These are phyloP conservation scores for Leptoteleia sp. DNA, from an alignment of 1,140 invertebrate species.

Conservation along the genomic window DNA sequence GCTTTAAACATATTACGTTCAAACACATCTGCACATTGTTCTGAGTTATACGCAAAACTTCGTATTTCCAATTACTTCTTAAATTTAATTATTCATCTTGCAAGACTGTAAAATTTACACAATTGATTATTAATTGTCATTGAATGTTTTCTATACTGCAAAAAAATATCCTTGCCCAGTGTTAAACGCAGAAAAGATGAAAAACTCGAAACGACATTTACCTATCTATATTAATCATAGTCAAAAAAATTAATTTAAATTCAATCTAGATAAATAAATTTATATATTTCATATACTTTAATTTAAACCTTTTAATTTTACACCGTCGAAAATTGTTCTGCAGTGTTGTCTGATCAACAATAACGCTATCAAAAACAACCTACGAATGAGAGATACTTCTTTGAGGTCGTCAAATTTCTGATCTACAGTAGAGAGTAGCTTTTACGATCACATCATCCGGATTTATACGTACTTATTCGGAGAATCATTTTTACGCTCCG, in stretches of 20 bases:
- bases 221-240: no score
- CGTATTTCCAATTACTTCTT: conserved; percentile 3
- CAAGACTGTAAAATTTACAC: neutral
- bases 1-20: conserved; percentile 19
- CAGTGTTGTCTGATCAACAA: conserved; percentile 47
- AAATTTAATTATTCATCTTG: conserved; percentile 10
- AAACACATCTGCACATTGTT: conserved; percentile 8
- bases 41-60: neutral
- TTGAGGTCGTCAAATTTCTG: conserved; percentile 53
- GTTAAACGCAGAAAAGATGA: no score
- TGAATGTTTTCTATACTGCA: no score
- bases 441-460: conserved; percentile 67
- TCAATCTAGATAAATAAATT: no score
- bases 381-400: conserved; percentile 46
- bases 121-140: neutral
- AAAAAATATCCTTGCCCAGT: no score
- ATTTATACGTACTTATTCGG: conserved; percentile 66
- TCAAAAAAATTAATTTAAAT: no score
- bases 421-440: conserved; percentile 59
- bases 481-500: conserved; percentile 51
- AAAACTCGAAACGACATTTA: no score
- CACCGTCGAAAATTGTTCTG: conserved; percentile 58
- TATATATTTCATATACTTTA: no score
- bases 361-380: conserved; percentile 48
- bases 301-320: no score